phyloP scores from a whole-genome alignment of 1,140 invertebrate species.

The Neodiprion pinetum region DNA sequence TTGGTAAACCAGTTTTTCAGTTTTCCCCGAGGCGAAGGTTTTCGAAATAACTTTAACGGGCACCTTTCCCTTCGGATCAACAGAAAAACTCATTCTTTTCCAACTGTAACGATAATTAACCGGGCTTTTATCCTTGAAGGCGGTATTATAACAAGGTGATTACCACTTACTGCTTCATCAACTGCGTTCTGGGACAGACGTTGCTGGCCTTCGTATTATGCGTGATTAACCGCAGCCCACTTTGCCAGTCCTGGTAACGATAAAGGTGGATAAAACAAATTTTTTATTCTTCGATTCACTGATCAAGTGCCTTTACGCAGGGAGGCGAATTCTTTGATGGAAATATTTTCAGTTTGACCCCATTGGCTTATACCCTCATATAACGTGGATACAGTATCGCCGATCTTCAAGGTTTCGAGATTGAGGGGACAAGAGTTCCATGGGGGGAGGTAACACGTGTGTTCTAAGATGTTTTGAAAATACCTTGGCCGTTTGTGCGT shows the following conservation, averaged over 20 bases:
- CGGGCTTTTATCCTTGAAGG: neutral
- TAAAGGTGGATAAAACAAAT: conserved; percentile 49
- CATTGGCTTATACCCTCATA: too few species aligned
- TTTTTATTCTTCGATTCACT: conserved; percentile 35
- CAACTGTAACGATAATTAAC: conserved; percentile 73
- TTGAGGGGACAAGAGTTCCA: too few species aligned
- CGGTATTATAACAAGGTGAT: conserved; percentile 30
- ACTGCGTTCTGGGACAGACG: conserved; percentile 91
- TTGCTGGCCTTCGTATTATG: conserved; percentile 98
- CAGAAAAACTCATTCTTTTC: conserved; percentile 93
- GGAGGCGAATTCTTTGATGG: conserved; percentile 21
- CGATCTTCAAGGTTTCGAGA: too few species aligned
- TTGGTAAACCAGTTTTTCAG: conserved; percentile 97
- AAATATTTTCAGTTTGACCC: neutral
- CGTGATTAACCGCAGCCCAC: conserved; percentile 85
- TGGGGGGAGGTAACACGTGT: too few species aligned
- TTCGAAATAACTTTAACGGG: conserved; percentile 95
- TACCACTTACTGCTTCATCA: conserved; percentile 97
- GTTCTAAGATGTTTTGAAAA: neutral
- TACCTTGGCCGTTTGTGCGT: conserved; percentile 92
- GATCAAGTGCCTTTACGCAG: neutral
- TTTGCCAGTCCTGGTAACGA: conserved; percentile 86
- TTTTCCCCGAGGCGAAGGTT: conserved; percentile 98
- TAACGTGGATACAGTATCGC: too few species aligned
- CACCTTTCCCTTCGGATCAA: conserved; percentile 95